These are phyloP conservation scores for Hippocampus kuda DNA, from an alignment of 2,797 vertebrate genomes.

Conservation along the genomic window DNA sequence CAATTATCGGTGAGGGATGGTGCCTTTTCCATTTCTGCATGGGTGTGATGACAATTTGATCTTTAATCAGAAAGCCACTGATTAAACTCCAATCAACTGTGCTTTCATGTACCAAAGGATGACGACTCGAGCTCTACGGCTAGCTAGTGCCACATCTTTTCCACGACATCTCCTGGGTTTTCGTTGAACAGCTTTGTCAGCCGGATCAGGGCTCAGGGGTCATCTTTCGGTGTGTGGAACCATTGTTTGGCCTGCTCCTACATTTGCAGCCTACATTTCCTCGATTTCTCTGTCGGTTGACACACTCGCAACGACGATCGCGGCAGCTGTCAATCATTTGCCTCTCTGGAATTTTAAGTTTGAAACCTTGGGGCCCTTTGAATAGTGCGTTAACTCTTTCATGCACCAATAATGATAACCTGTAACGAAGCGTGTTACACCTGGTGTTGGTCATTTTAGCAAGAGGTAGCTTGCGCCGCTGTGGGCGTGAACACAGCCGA, in stretches of 20 bases:
- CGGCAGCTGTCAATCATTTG: neutral
- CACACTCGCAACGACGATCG: slow-evolving; percentile 30
- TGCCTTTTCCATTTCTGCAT: slow-evolving; percentile 75
- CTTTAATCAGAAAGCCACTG: slow-evolving; percentile 75
- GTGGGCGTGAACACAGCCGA: no score
- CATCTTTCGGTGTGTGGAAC: slow-evolving; percentile 73
- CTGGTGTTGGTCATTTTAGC: no score
- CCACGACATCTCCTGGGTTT: slow-evolving; percentile 26
- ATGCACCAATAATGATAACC: no score
- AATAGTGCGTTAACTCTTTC: no score
- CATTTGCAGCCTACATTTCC: slow-evolving; percentile 61
- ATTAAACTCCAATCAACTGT: slow-evolving; percentile 70
- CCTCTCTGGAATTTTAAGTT: neutral
- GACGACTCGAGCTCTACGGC: slow-evolving; percentile 52
- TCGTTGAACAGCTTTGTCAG: slow-evolving; percentile 31
- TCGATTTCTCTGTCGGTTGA: slow-evolving; percentile 61
- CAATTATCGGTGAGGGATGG: slow-evolving; percentile 72
- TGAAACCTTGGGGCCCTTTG: neutral
- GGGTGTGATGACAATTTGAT: slow-evolving; percentile 71
- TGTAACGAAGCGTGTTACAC: no score
- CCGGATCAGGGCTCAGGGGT: slow-evolving; percentile 50
- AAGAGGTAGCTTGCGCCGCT: no score
- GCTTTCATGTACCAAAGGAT: slow-evolving; percentile 72
- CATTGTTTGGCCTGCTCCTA: slow-evolving; percentile 60
- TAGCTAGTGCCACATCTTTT: slow-evolving; percentile 19